Evolutionary conservation across 2,113 vertebrate species (phyloP).

Genomic region (Chlorodrepanis virens): DNA sequence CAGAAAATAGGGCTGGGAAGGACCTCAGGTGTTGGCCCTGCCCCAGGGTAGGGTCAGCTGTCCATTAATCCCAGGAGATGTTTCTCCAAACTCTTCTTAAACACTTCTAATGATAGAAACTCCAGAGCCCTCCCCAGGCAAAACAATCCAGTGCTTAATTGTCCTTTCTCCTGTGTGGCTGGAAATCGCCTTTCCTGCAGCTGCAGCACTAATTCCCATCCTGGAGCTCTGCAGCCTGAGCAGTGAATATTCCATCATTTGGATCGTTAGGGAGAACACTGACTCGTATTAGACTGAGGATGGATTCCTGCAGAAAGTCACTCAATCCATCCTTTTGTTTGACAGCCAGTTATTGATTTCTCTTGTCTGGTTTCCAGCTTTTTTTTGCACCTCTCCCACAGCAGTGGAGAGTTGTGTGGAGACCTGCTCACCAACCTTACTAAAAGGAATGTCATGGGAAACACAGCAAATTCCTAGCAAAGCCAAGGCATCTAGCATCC

Average conservation of each 20-base stretch:
- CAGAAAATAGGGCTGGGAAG: background rate
- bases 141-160: background rate
- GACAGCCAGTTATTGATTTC: constrained; percentile 41
- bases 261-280: constrained; percentile 21
- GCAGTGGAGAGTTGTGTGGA: background rate
- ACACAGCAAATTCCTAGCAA: background rate
- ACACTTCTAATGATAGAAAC: background rate
- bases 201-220: constrained; percentile 12
- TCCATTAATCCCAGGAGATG: background rate
- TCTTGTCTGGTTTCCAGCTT: constrained; percentile 14
- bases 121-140: background rate
- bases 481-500: background rate
- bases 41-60: background rate
- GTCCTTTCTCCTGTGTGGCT: background rate
- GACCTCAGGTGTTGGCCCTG: background rate
- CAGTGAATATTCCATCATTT: constrained; percentile 25
- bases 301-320: constrained; percentile 30
- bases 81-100: background rate
- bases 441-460: background rate
- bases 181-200: background rate
- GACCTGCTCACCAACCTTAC: background rate
- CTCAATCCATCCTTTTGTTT: constrained; percentile 16
- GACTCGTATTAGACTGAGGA: constrained; percentile 5
- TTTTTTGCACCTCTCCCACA: background rate
- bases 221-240: background rate